These are phyloP conservation scores for Nowickia ferox DNA, from an alignment of 2,888 invertebrate species.

Conservation along the genomic window DNA sequence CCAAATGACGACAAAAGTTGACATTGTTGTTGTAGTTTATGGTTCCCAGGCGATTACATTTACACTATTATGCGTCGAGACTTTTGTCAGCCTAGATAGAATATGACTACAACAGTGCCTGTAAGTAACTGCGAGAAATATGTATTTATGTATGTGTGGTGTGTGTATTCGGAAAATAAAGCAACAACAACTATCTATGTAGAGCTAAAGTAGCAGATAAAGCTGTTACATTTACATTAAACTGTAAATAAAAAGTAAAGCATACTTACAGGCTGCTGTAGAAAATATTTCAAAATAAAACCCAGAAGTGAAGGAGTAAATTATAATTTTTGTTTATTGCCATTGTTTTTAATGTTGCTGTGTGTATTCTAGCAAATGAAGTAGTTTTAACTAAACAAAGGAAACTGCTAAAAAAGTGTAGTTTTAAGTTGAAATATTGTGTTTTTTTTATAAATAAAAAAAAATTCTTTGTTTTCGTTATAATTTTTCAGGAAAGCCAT, in stretches of 20 bases:
- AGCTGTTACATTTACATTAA: constrained; percentile 35
- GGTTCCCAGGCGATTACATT: constrained; percentile 69
- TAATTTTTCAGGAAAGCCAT: constrained; percentile 37
- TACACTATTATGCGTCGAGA: constrained; percentile 66
- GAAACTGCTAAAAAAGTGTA: constrained; percentile 29
- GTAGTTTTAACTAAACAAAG: constrained; percentile 58
- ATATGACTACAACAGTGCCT: background rate
- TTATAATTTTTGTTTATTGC: constrained; percentile 57
- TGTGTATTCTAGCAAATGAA: constrained; percentile 49
- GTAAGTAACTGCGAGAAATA: constrained; percentile 34
- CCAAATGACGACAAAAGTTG: constrained; percentile 57
- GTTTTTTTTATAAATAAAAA: background rate
- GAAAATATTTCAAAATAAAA: constrained; percentile 33
- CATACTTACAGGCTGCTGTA: constrained; percentile 62
- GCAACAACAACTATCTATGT: background rate
- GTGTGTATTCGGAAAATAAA: constrained; percentile 1
- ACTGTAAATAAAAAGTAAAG: constrained; percentile 55
- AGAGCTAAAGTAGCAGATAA: constrained; percentile 13
- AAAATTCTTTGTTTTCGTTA: background rate
- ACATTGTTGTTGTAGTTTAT: constrained; percentile 62
- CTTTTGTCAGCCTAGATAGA: constrained; percentile 63
- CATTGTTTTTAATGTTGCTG: constrained; percentile 41
- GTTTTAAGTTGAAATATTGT: constrained; percentile 34
- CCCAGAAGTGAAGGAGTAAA: constrained; percentile 46
- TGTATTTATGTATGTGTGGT: too few relatives aligned